These are phyloP conservation scores for Eupithecia vulgata DNA, from an alignment of 2,888 invertebrate species.

Conservation along the genomic window DNA sequence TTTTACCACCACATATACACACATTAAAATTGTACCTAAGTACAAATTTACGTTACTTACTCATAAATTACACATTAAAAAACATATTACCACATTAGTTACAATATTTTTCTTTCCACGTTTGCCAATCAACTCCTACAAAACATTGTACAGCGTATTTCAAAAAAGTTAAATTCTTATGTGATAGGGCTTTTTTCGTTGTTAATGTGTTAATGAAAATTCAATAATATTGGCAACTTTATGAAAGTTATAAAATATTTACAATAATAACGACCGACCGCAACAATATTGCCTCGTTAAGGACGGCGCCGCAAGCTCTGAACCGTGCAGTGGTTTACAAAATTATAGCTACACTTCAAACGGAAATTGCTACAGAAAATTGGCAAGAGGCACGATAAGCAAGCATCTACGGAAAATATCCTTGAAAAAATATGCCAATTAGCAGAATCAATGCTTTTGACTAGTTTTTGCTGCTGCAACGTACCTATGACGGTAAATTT, in stretches of 20 bases:
- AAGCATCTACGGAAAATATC: neutral
- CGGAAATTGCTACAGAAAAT: neutral
- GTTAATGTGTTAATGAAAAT: neutral
- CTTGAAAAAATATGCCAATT: neutral
- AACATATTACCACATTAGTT: too few species aligned
- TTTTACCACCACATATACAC: too few species aligned
- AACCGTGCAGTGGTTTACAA: neutral
- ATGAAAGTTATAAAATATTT: neutral
- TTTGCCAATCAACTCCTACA: neutral
- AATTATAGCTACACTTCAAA: neutral
- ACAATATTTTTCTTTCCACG: too few species aligned
- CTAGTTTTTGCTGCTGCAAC: too few species aligned
- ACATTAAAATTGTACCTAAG: too few species aligned
- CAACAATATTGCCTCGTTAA: conserved; percentile 2
- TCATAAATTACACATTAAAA: too few species aligned
- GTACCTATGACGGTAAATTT: too few species aligned
- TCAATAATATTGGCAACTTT: neutral
- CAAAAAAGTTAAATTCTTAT: neutral
- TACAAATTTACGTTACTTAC: too few species aligned
- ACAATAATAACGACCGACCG: neutral
- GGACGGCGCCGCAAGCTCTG: neutral
- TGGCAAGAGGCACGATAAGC: neutral
- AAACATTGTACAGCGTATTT: neutral
- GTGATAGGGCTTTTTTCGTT: too few species aligned
- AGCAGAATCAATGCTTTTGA: neutral